These are phyloP conservation scores for Clytia hemisphaerica DNA, from an alignment of 30 jellyfish, hydroid and myxozoan species.

Conservation along the genomic window DNA sequence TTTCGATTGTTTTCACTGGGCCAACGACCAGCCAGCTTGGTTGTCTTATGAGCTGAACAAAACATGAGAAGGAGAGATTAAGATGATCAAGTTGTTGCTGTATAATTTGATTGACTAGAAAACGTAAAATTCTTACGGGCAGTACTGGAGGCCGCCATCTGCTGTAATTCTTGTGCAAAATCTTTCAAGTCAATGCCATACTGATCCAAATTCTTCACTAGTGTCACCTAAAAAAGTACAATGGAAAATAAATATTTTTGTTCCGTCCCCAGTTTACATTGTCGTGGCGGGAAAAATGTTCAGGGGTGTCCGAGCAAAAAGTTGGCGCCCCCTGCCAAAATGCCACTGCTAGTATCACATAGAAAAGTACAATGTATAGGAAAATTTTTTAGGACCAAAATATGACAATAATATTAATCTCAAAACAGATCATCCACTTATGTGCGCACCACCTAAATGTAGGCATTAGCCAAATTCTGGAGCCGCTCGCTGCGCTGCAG, in stretches of 20 bases:
- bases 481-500: too few relatives aligned
- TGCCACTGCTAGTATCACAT: too few relatives aligned
- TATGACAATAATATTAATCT: not conserved
- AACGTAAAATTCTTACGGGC: slow-evolving; percentile 32
- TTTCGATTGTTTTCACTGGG: slow-evolving; percentile 26
- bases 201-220: slow-evolving; percentile 66
- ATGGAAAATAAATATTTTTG: too few relatives aligned
- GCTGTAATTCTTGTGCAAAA: slow-evolving; percentile 74
- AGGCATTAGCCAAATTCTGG: too few relatives aligned
- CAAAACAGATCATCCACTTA: too few relatives aligned
- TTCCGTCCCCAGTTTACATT: too few relatives aligned
- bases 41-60: not conserved
- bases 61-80: not conserved
- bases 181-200: slow-evolving; percentile 85
- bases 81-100: not conserved
- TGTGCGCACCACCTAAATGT: too few relatives aligned
- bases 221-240: slow-evolving; percentile 64
- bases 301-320: too few relatives aligned
- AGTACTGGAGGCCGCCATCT: slow-evolving; percentile 97
- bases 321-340: too few relatives aligned
- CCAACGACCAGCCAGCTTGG: not conserved
- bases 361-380: too few relatives aligned
- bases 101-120: not conserved
- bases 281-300: too few relatives aligned
- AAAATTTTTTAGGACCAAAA: too few relatives aligned